Base-by-base conservation (phyloP, 2,888 invertebrate species). In the Selenia dentaria region DNA sequence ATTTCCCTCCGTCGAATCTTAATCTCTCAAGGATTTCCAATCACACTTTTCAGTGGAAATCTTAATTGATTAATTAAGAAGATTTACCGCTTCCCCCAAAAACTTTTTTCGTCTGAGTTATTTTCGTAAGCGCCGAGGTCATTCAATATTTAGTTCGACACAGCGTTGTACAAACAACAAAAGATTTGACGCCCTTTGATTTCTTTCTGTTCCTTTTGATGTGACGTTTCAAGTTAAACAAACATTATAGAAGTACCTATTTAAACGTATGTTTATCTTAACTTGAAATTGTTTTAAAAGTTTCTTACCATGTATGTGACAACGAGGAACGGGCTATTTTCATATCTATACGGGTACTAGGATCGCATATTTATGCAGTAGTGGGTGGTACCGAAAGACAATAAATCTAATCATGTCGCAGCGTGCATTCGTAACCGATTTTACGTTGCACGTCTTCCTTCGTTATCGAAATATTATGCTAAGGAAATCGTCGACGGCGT, bases 41-140 rank as follows among this genome's bases (percentile, higher is more conserved):
- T 84, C 78, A 77, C 81, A 82, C 68, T 78, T 83, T 79, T 79
- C 74, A 78, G 61, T 74, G 61, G 64, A 70, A 78, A 79, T 69
- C 74, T 73, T 77, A 83, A 83, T 84, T 77, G 79, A 83, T 83
- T 83, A 87, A 88, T 87, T 87, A 86, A 83, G 62, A 57, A 65
- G 77, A 88, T 88, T 89, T 87, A 89, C 81, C 67, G 73, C 79
- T 85, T 87, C 87, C 86, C 74, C 57, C 66, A 78, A 74, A 66
- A 46, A 40, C 32, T 78, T 70, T 73, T 72, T 74, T 70, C 64
- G 71, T 55, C 62, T 62, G 61, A 66, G 74, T 67, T 86, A 85
- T 85, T 84, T 86, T 36, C 48, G 60, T 49, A 56, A 61, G 64
- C 57, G 55, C 46, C 70, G 73, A 71, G 77, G 78, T 73, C 74